Percentiles rank a stretch among this genome's conserved stretches.
phyloP scores from a whole-genome alignment of 2,888 invertebrate species.

The Phaonia tiefii region DNA sequence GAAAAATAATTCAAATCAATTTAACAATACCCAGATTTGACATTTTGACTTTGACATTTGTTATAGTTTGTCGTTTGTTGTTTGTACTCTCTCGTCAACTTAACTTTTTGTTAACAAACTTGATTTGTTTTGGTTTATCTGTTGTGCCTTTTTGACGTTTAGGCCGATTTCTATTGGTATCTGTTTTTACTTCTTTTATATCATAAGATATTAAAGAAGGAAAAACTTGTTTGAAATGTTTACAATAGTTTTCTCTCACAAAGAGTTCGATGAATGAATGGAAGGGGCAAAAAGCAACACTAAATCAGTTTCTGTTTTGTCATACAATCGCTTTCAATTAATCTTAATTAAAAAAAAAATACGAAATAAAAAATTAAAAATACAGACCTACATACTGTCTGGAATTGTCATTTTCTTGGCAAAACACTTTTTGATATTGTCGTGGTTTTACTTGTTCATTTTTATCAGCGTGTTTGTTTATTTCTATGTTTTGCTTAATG shows the following conservation, averaged over 20 bases:
- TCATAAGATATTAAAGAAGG: constrained; percentile 18
- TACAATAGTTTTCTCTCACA: constrained; percentile 19
- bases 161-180: constrained; percentile 22
- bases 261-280: background rate
- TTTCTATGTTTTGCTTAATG: constrained; percentile 20
- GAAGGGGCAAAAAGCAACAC: constrained; percentile 4
- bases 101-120: constrained; percentile 19
- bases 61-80: constrained; percentile 49
- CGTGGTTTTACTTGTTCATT: constrained; percentile 42
- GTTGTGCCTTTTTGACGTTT: constrained; percentile 7
- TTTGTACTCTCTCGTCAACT: background rate
- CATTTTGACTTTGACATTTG: constrained; percentile 69
- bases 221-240: constrained; percentile 40
- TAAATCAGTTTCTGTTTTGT: constrained; percentile 44
- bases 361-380: constrained; percentile 8
- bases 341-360: constrained; percentile 65
- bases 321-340: constrained; percentile 67
- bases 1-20: constrained; percentile 56
- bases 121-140: constrained; percentile 31
- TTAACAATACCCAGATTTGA: constrained; percentile 67
- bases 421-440: constrained; percentile 33
- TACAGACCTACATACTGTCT: constrained; percentile 18
- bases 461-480: constrained; percentile 31
- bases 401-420: constrained; percentile 34
- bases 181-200: background rate